Conservation (phyloP, 2,888 invertebrate genomes). For the Cinara cedri region DNA sequence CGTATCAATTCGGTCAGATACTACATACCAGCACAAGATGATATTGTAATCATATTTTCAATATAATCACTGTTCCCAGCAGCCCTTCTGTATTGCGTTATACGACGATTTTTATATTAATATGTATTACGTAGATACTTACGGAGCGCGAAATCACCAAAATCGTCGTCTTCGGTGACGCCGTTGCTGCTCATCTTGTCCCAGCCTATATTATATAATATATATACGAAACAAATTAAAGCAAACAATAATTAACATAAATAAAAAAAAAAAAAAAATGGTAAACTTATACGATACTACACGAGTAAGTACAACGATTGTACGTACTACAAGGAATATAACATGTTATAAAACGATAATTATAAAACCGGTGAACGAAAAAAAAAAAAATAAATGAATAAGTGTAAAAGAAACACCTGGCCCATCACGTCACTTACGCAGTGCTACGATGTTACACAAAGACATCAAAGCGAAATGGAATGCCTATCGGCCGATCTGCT, state of each 20-base stretch:
- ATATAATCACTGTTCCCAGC: too few relatives aligned
- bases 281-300: too few relatives aligned
- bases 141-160: constrained; percentile 57
- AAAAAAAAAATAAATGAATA: too few relatives aligned
- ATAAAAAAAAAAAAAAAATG: too few relatives aligned
- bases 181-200: constrained; percentile 60
- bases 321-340: background rate
- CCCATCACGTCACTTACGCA: constrained; percentile 30
- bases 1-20: too few relatives aligned
- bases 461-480: constrained; percentile 33
- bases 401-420: too few relatives aligned
- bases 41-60: too few relatives aligned
- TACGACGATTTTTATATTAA: too few relatives aligned
- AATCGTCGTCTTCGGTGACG: constrained; percentile 60
- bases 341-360: background rate
- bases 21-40: too few relatives aligned
- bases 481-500: background rate
- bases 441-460: constrained; percentile 50
- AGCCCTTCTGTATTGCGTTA: too few relatives aligned
- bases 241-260: too few relatives aligned
- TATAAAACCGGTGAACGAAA: too few relatives aligned
- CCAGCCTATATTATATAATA: constrained; percentile 58
- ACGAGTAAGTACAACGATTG: background rate
- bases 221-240: background rate
- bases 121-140: constrained; percentile 1